These are phyloP conservation scores for Drosophila aldrichi DNA, from an alignment of 2,888 invertebrate genomes.

Conservation along the genomic window DNA sequence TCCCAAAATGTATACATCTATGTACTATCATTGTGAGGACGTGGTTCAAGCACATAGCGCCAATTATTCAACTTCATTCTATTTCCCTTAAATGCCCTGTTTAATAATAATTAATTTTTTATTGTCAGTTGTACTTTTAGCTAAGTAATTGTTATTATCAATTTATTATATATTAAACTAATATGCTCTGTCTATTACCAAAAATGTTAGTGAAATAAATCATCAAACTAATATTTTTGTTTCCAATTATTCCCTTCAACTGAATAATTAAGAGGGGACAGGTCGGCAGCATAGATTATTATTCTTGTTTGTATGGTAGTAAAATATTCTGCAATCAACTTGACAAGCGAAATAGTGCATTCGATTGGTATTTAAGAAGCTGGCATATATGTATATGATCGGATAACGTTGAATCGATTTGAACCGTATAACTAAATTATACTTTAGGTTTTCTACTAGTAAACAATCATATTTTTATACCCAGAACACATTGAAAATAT, in stretches of 20 bases:
- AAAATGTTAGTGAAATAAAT: conserved; percentile 54
- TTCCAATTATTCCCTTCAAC: conserved; percentile 9
- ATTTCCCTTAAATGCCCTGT: conserved; percentile 2
- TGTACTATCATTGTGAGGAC: conserved; percentile 33
- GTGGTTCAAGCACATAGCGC: conserved; percentile 28
- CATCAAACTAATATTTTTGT: conserved; percentile 33
- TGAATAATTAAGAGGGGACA: not conserved
- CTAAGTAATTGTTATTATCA: conserved; percentile 46
- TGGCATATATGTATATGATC: too few relatives aligned
- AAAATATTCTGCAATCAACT: too few relatives aligned
- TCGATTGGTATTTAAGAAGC: too few relatives aligned
- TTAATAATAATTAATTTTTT: conserved; percentile 16
- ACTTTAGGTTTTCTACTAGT: too few relatives aligned
- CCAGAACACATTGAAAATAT: too few relatives aligned
- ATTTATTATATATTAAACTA: conserved; percentile 39
- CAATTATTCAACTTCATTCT: conserved; percentile 33
- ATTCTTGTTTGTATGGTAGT: too few relatives aligned
- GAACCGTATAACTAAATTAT: too few relatives aligned
- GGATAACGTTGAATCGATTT: too few relatives aligned
- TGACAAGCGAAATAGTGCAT: too few relatives aligned
- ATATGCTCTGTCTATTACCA: conserved; percentile 38
- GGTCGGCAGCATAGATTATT: too few relatives aligned
- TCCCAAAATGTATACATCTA: conserved; percentile 40
- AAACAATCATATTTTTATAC: too few relatives aligned
- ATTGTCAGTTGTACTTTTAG: conserved; percentile 33